phyloP scores from a whole-genome alignment of 1,140 invertebrate species.

The Lepidostoma basale region DNA sequence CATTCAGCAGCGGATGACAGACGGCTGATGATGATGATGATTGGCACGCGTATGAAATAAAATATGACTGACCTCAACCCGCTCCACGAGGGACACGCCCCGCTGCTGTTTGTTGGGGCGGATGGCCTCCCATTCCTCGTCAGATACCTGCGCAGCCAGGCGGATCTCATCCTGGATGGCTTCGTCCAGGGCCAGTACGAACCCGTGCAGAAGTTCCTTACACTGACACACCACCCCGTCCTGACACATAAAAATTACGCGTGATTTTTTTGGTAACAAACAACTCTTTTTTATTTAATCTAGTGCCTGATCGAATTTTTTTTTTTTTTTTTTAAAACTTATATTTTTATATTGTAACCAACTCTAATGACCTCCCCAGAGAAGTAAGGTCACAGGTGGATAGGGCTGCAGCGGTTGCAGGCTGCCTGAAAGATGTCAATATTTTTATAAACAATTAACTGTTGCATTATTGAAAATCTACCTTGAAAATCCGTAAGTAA shows the following conservation, averaged over 20 bases:
- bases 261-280: not conserved
- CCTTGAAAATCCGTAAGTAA: no score
- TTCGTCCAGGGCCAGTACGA: constrained; percentile 68
- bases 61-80: constrained; percentile 61
- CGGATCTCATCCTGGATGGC: constrained; percentile 71
- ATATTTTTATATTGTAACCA: no score
- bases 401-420: no score
- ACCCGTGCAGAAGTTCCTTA: constrained; percentile 67
- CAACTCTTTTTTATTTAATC: not conserved
- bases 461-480: no score
- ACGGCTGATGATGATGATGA: no score
- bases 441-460: no score
- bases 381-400: no score
- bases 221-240: constrained; percentile 66
- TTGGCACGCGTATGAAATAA: not conserved
- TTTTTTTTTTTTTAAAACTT: no score
- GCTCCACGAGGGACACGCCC: constrained; percentile 64
- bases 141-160: constrained; percentile 72
- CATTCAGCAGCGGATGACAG: no score
- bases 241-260: constrained; percentile 49
- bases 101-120: constrained; percentile 71
- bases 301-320: no score
- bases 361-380: no score
- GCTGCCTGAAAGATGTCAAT: no score
- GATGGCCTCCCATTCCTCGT: constrained; percentile 82